A percentile compares a stretch with the other conserved stretches of the same genome.
Evolutionary conservation across 2,888 invertebrate genomes (phyloP).

Genomic region (Cremastinae sp.): DNA sequence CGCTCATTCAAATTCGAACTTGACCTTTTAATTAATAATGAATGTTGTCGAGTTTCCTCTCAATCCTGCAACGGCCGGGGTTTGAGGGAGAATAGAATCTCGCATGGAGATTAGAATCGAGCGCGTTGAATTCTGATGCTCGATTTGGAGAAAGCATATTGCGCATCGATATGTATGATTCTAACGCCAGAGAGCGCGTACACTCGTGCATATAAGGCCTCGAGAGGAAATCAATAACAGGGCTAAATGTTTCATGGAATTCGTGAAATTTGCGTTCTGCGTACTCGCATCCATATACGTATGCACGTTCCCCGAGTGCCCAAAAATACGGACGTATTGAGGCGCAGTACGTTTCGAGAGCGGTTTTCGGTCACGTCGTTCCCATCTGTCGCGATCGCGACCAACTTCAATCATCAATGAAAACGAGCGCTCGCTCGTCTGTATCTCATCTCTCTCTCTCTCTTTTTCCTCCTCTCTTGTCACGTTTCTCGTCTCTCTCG

Average conservation of each 20-base stretch:
- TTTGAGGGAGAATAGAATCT: constrained; percentile 8
- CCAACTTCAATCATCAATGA: constrained; percentile 77
- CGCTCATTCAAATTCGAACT: constrained; percentile 21
- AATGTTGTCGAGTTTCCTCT: constrained; percentile 18
- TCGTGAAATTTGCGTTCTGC: constrained; percentile 69
- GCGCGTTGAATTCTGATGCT: constrained; percentile 29
- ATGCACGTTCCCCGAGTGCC: not conserved
- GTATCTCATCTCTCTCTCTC: constrained; percentile 21
- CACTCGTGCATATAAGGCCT: constrained; percentile 49
- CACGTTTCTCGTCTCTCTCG: not conserved
- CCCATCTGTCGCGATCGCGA: constrained; percentile 76
- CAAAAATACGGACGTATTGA: not conserved
- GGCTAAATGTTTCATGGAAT: constrained; percentile 77
- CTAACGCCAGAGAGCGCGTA: constrained; percentile 21
- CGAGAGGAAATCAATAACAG: constrained; percentile 75
- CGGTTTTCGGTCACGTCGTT: constrained; percentile 74
- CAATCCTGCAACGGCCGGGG: not conserved
- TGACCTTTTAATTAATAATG: constrained; percentile 51
- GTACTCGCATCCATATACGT: not conserved
- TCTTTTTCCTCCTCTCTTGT: not conserved
- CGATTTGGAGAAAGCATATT: constrained; percentile 19
- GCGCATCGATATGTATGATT: constrained; percentile 21
- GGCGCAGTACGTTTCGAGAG: not conserved
- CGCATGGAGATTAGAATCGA: constrained; percentile 10
- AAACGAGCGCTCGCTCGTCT: constrained; percentile 69